These are phyloP conservation scores for Acanthaster planci DNA, from an alignment of 35 echinoderm and acorn worm species.

Conservation along the genomic window DNA sequence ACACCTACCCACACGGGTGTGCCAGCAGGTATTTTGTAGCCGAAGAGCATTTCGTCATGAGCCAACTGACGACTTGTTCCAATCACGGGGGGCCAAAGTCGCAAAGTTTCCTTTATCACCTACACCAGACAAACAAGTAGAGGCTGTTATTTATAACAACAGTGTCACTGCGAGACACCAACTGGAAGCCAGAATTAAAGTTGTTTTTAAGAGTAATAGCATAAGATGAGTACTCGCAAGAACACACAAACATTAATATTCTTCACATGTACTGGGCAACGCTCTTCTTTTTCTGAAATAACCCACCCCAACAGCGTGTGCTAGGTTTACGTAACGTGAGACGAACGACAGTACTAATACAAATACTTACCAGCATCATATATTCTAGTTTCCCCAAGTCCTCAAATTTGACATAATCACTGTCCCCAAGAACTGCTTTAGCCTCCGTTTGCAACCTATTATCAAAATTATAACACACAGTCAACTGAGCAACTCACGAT, in stretches of 20 bases:
- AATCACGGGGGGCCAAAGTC: not conserved
- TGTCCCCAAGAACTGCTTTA: constrained; percentile 15
- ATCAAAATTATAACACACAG: not conserved
- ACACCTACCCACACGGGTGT: not conserved
- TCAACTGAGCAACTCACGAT: no score
- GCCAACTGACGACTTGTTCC: not conserved
- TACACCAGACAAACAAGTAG: not conserved
- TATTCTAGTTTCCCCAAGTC: constrained; percentile 37
- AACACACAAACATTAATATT: no score
- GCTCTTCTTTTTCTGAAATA: no score
- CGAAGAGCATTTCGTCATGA: not conserved
- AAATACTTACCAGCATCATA: constrained; percentile 32
- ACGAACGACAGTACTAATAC: no score
- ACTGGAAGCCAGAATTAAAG: not conserved
- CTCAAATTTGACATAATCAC: constrained; percentile 13
- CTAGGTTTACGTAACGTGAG: no score
- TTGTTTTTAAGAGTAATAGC: not conserved
- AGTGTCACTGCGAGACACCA: not conserved
- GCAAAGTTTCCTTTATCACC: constrained; percentile 19
- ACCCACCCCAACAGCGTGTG: no score
- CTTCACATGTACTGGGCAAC: no score
- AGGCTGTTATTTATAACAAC: not conserved
- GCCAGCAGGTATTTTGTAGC: constrained; percentile 11
- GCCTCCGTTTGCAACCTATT: constrained; percentile 1
- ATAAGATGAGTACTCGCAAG: no score